A percentile compares a stretch with the other conserved stretches of the same genome.
Evolutionary conservation across 2,797 vertebrate genomes (phyloP).

Genomic region (Gallirallus australis): DNA sequence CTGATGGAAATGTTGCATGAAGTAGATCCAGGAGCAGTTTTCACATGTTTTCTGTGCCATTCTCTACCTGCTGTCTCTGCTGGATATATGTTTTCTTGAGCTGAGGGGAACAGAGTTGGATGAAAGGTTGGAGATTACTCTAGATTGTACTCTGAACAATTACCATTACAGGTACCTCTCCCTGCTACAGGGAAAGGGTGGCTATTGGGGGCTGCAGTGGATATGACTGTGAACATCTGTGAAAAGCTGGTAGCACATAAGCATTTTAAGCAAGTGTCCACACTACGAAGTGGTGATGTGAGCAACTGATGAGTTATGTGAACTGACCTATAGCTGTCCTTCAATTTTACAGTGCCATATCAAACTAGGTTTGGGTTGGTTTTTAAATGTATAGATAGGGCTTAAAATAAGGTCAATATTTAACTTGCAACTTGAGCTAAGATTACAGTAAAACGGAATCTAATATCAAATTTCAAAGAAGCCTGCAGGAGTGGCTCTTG

Average conservation of each 20-base stretch:
- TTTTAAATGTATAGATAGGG: background rate
- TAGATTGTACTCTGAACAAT: background rate
- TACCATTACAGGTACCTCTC: background rate
- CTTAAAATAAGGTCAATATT: background rate
- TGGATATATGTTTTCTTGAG: background rate
- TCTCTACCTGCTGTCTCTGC: background rate
- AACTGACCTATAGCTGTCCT: background rate
- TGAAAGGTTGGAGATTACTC: background rate
- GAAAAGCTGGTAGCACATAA: background rate
- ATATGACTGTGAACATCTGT: background rate
- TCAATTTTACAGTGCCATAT: background rate
- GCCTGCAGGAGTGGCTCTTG: background rate
- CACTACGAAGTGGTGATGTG: background rate
- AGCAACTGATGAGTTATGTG: background rate
- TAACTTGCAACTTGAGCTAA: background rate
- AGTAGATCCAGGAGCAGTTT: background rate
- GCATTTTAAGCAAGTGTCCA: background rate
- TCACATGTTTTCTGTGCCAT: background rate
- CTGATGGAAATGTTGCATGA: background rate
- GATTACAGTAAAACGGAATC: background rate
- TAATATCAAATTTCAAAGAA: constrained; percentile 3
- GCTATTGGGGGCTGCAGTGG: background rate
- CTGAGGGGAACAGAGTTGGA: background rate
- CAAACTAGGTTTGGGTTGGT: background rate
- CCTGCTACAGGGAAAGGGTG: background rate